A percentile compares a stretch with the other conserved stretches of the same genome.
Conservation (phyloP, 2,113 vertebrate genomes). For the Sinocyclocheilus anshuiensis region DNA sequence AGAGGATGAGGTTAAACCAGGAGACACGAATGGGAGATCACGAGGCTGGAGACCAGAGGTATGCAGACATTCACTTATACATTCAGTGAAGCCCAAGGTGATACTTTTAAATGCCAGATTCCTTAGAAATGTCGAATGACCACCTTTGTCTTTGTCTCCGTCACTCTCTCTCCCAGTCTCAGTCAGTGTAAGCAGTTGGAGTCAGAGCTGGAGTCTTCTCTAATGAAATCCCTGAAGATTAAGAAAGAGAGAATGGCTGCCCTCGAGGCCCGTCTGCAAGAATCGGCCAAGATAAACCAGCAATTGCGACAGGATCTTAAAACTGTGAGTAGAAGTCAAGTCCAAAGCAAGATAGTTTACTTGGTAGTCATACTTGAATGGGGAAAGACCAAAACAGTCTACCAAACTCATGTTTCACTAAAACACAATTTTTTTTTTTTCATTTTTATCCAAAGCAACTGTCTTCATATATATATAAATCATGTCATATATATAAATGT, state of each 20-base stretch:
- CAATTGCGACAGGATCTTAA: slow-evolving; percentile 96
- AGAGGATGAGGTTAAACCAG: slow-evolving; percentile 96
- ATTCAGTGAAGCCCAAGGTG: slow-evolving; percentile 1
- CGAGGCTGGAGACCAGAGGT: slow-evolving; percentile 91
- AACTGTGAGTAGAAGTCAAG: slow-evolving; percentile 78
- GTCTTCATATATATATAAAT: too few relatives aligned
- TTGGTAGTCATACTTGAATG: background rate
- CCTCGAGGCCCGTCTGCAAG: slow-evolving; percentile 94
- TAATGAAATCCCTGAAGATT: slow-evolving; percentile 96
- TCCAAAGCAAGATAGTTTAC: background rate
- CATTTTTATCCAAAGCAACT: background rate
- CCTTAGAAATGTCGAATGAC: background rate
- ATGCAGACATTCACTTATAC: slow-evolving; percentile 13
- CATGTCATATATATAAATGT: too few relatives aligned
- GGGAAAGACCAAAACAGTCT: background rate
- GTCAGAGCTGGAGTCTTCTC: slow-evolving; percentile 91
- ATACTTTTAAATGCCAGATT: background rate
- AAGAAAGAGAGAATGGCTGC: slow-evolving; percentile 98
- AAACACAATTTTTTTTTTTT: background rate
- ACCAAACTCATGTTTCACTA: background rate
- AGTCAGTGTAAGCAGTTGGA: slow-evolving; percentile 90
- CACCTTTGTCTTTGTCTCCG: background rate
- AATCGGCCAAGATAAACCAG: slow-evolving; percentile 96
- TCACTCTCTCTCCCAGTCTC: slow-evolving; percentile 22
- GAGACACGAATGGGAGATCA: slow-evolving; percentile 90